Percentiles rank a stretch among this genome's conserved stretches.
Conservation (phyloP, 2,888 invertebrate genomes). For the Melanophora roralis region DNA sequence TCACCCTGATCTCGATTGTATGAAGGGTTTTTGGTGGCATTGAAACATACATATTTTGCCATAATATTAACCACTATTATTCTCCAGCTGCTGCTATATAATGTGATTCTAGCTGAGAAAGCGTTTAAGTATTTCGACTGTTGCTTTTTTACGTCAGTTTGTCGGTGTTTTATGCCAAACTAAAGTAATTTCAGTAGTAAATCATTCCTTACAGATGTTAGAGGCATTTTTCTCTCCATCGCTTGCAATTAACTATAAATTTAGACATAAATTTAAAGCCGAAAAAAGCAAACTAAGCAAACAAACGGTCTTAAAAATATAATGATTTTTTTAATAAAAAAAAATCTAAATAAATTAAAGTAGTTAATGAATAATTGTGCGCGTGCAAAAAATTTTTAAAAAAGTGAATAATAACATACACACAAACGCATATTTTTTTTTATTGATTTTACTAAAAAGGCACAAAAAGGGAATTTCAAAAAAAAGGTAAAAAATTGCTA, state of each 20-base stretch:
- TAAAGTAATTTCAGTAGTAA: slow-evolving; percentile 52
- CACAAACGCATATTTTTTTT: too few species aligned
- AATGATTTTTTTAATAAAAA: not conserved
- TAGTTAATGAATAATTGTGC: not conserved
- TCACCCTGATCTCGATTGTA: too few species aligned
- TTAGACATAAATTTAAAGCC: not conserved
- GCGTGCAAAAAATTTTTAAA: not conserved
- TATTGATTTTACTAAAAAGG: too few species aligned
- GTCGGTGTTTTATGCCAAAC: slow-evolving; percentile 6
- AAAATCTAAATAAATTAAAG: too few species aligned
- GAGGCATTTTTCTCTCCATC: not conserved
- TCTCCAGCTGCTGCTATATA: not conserved
- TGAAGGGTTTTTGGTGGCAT: slow-evolving; percentile 46
- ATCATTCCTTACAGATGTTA: slow-evolving; percentile 50
- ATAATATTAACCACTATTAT: not conserved
- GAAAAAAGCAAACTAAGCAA: not conserved
- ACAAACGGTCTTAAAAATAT: not conserved
- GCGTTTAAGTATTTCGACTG: slow-evolving; percentile 38
- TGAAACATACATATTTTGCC: slow-evolving; percentile 49
- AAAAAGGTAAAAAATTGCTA: not conserved
- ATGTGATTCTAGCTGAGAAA: not conserved
- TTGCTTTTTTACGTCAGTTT: slow-evolving; percentile 14
- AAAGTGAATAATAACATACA: not conserved
- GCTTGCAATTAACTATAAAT: not conserved
- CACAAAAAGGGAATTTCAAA: too few species aligned